Evolutionary conservation across 2,888 invertebrate species (phyloP).

Genomic region (Chrysolina oricalcia): DNA sequence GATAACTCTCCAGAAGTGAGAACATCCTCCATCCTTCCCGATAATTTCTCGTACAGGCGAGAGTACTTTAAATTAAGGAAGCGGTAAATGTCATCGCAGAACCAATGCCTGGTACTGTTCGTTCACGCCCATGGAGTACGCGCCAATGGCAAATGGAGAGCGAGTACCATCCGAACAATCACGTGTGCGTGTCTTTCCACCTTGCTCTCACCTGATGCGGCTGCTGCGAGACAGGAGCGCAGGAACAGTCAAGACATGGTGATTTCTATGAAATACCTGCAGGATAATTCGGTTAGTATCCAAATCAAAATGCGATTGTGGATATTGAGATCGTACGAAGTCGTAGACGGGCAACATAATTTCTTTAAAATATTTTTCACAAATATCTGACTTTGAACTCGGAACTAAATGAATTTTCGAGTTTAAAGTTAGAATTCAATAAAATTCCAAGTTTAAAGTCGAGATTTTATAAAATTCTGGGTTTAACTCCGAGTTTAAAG

Average conservation of each 20-base stretch:
- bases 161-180: conserved; percentile 56
- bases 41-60: neutral
- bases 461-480: too few species aligned
- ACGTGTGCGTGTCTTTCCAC: conserved; percentile 60
- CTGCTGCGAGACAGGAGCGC: conserved; percentile 29
- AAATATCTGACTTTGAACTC: too few species aligned
- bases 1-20: neutral
- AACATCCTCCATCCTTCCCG: neutral
- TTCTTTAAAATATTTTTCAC: too few species aligned
- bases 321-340: too few species aligned
- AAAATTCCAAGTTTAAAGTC: too few species aligned
- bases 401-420: too few species aligned
- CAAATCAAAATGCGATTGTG: too few species aligned
- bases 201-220: conserved; percentile 30
- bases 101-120: conserved; percentile 58
- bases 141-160: conserved; percentile 58
- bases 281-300: neutral
- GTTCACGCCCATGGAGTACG: conserved; percentile 58
- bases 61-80: conserved; percentile 24
- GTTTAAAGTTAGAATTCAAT: too few species aligned
- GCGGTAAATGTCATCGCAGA: conserved; percentile 57
- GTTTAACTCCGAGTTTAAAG: too few species aligned
- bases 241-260: conserved; percentile 8
- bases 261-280: neutral
- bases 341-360: too few species aligned